Percentiles rank a stretch among this genome's conserved stretches.
Conservation (phyloP, 2,113 vertebrate genomes). For the Sprattus sprattus region DNA sequence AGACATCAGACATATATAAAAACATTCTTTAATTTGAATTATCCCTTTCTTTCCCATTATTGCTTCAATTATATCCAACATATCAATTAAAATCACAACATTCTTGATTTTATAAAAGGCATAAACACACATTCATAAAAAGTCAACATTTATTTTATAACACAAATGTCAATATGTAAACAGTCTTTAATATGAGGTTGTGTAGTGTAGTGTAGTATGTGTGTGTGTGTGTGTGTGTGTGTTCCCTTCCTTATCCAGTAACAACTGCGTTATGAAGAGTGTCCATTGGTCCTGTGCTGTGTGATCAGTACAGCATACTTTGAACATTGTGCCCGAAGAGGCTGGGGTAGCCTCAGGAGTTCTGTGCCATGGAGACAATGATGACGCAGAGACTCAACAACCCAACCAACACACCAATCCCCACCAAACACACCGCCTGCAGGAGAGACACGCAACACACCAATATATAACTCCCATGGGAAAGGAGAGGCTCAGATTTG, state of each 20-base stretch:
- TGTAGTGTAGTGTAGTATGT: neutral
- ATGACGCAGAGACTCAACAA: conserved; percentile 81
- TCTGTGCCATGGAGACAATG: conserved; percentile 75
- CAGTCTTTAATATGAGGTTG: neutral
- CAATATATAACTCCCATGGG: neutral
- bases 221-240: neutral
- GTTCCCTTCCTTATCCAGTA: neutral
- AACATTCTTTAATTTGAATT: neutral
- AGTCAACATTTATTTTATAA: neutral
- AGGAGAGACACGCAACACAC: conserved; percentile 43
- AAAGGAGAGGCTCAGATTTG: too few relatives aligned
- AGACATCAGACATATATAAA: neutral
- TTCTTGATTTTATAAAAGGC: neutral
- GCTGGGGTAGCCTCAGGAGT: conserved; percentile 52
- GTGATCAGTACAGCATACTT: neutral
- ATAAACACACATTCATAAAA: neutral
- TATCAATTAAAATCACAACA: neutral
- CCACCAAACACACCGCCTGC: conserved; percentile 79
- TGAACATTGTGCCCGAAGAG: neutral
- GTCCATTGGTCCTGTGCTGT: neutral
- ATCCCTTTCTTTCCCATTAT: neutral
- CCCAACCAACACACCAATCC: conserved; percentile 84
- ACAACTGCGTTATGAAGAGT: neutral
- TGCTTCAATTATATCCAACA: conserved; percentile 4
- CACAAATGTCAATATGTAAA: neutral